Percentiles rank a stretch among this genome's conserved stretches.
Conservation (phyloP, 2,888 invertebrate species). For the Neocrepidodera transversa region DNA sequence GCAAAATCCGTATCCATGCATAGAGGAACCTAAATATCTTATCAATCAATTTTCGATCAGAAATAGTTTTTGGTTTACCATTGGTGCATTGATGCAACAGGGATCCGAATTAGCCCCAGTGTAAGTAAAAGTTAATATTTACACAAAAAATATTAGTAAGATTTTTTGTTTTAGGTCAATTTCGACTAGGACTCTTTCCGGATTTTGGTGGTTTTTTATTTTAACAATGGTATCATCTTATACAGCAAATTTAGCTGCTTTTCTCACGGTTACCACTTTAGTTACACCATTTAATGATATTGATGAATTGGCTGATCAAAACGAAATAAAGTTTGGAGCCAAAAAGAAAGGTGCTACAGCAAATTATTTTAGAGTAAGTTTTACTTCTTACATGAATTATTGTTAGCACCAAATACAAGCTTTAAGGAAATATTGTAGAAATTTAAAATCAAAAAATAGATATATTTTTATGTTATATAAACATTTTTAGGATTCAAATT, state of each 20-base stretch:
- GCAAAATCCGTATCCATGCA: constrained; percentile 87
- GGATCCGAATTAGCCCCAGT: constrained; percentile 88
- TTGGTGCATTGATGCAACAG: constrained; percentile 85
- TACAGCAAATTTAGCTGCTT: constrained; percentile 90
- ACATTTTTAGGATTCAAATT: constrained; percentile 73
- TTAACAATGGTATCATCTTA: constrained; percentile 87
- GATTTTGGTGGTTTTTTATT: constrained; percentile 90
- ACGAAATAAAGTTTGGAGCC: constrained; percentile 85
- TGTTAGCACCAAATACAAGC: too few relatives aligned
- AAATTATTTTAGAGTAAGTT: constrained; percentile 82
- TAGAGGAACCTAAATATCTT: constrained; percentile 81
- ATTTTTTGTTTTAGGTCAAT: constrained; percentile 69
- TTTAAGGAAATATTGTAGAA: too few relatives aligned
- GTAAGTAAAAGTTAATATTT: constrained; percentile 61
- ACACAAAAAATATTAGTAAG: too few relatives aligned
- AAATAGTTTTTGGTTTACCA: constrained; percentile 89
- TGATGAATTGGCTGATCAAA: constrained; percentile 82
- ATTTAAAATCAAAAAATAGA: too few relatives aligned
- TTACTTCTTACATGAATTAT: too few relatives aligned
- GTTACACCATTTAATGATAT: constrained; percentile 78
- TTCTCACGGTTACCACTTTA: constrained; percentile 81
- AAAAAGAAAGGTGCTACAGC: constrained; percentile 86
- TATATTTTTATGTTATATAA: too few relatives aligned
- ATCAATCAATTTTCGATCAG: constrained; percentile 84
- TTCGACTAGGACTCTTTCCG: constrained; percentile 86